A percentile compares a stretch with the other conserved stretches of the same genome.
These are phyloP conservation scores for Margarornis squamiger DNA, from an alignment of 2,797 vertebrate species.

Conservation along the genomic window DNA sequence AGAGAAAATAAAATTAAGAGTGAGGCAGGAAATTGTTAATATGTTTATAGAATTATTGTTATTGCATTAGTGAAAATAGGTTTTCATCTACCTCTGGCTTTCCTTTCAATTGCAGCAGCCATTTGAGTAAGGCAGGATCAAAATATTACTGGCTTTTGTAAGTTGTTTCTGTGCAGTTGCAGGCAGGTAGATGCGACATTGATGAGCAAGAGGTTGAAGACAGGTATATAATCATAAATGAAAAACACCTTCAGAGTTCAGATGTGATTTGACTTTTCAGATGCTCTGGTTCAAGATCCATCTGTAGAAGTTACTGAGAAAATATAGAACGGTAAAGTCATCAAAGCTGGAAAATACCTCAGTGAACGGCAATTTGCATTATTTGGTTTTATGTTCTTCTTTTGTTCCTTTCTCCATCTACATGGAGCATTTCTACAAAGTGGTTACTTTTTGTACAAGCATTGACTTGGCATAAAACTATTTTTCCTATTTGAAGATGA, in stretches of 20 bases:
- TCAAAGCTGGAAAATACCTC: background rate
- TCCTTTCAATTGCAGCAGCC: constrained; percentile 15
- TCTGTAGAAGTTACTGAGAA: background rate
- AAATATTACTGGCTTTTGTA: background rate
- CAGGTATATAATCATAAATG: background rate
- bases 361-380: background rate
- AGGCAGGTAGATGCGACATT: background rate
- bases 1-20: constrained; percentile 59
- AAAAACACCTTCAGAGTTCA: background rate
- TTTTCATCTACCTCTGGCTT: constrained; percentile 36
- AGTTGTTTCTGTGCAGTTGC: background rate
- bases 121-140: background rate
- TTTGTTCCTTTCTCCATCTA: background rate
- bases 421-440: background rate
- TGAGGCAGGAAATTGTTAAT: constrained; percentile 61
- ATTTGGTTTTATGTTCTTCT: background rate
- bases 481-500: background rate
- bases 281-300: background rate
- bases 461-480: background rate
- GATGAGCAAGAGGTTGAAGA: background rate
- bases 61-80: constrained; percentile 44
- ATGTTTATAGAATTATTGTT: constrained; percentile 52
- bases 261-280: background rate
- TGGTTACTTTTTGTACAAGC: background rate
- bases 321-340: rapidly evolving